Evolutionary conservation across 1,140 invertebrate genomes (phyloP).

Genomic region (Acarapis woodi): DNA sequence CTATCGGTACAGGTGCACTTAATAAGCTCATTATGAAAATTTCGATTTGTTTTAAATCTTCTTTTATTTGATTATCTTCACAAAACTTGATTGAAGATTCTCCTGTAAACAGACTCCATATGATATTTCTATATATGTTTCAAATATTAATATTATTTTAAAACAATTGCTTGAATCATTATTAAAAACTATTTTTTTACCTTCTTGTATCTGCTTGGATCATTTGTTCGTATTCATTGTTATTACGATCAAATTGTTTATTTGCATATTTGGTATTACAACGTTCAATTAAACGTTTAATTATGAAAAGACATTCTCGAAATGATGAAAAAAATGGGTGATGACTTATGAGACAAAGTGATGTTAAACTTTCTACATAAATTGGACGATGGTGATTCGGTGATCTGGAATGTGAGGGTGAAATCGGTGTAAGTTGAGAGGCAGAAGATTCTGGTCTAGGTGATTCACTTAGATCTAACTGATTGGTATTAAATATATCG

Average conservation of each 20-base stretch:
- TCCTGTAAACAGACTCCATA: constrained; percentile 21
- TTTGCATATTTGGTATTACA: background rate
- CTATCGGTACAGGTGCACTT: constrained; percentile 86
- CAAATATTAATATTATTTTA: too few species aligned
- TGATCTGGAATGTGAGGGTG: too few species aligned
- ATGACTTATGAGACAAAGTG: constrained; percentile 87
- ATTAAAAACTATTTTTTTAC: too few species aligned
- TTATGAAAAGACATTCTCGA: constrained; percentile 77
- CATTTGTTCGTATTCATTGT: background rate
- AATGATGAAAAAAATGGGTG: constrained; percentile 96
- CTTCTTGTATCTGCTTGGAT: too few species aligned
- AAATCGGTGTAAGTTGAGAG: too few species aligned
- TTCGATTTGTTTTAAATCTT: constrained; percentile 89
- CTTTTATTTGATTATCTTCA: constrained; percentile 50
- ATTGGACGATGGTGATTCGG: constrained; percentile 8
- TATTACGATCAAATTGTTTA: background rate
- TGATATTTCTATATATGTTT: constrained; percentile 15
- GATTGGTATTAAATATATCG: too few species aligned
- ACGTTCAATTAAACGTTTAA: constrained; percentile 79
- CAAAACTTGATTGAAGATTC: constrained; percentile 30
- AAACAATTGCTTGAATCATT: too few species aligned
- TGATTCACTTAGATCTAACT: too few species aligned
- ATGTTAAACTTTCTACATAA: constrained; percentile 32
- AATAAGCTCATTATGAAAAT: constrained; percentile 87
- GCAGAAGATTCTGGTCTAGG: too few species aligned